Base-by-base conservation (phyloP, 2,888 invertebrate species). In the Polydesmus complanatus region DNA sequence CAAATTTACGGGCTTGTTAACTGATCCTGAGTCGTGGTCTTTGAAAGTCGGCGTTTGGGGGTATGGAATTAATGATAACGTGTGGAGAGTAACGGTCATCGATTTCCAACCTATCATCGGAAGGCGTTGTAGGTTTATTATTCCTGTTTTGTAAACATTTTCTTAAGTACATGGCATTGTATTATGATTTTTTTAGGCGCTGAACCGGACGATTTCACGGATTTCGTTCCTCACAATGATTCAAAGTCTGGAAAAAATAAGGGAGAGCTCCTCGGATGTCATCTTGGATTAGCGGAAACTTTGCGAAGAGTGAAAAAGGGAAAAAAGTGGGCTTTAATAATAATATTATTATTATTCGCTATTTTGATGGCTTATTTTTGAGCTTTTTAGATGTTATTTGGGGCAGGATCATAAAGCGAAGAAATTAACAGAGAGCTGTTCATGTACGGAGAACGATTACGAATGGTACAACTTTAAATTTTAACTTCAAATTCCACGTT, bases 21-120 rank as follows among this genome's bases (percentile, higher is more conserved):
- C 62, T 18, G 62, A 62, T 27, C 62, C 62, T 11, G 62, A 54
- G 19, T 37, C 51, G 53, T 62, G 59, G 60, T 62, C 62, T n/a
- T 51, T 59, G 2, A 62, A 62, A 55, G 62, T 62, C 11, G 62
- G 58, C 21, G 56, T 62, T 18, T 62, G 62, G 62, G 62, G 62
- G 19, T 62, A 55, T 27, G 62, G 62, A 1, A 21, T 62, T 23
- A 27, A 48, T 22, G 54, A 60, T 27, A 60, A 53, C 0, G 51
- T 50, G 14, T 62, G 59, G 62, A 11, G 56, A 22, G 62, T 62
- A n/a, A 60, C 55, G 1, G 62, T 62, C 19, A 51, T 62, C n/a
- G 62, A 62, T 23, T 62, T 62, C 49, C 49, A 61, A 48, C 60
- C 62, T 11, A 54, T 62, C 26, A 59, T 62, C 26, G 52, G 48